Evolutionary conservation across 2,797 vertebrate genomes (phyloP).

Genomic region (Chromis chromis): DNA sequence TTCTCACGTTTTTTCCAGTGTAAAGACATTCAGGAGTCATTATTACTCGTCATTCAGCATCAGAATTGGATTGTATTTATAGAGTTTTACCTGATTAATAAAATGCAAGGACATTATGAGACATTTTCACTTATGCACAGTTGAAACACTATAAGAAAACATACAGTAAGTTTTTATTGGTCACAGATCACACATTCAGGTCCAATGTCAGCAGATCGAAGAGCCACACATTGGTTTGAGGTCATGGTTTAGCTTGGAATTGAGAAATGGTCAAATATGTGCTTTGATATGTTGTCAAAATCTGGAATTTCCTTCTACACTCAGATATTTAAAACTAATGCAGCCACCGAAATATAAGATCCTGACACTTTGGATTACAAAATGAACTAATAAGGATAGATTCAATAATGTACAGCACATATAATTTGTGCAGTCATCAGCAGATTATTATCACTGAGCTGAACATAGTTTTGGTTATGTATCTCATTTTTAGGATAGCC

Average conservation of each 20-base stretch:
- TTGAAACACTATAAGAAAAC: too few species aligned
- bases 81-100: background rate
- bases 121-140: too few species aligned
- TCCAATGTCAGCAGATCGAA: constrained; percentile 40
- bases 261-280: constrained; percentile 33
- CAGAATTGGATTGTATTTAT: background rate
- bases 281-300: constrained; percentile 24
- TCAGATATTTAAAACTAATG: constrained; percentile 16
- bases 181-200: background rate
- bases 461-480: too few species aligned
- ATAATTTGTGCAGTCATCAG: too few species aligned
- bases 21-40: too few species aligned
- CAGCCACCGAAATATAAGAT: constrained; percentile 15
- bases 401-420: too few species aligned
- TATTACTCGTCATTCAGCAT: constrained; percentile 2
- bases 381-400: too few species aligned
- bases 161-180: too few species aligned
- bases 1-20: too few species aligned
- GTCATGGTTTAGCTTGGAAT: constrained; percentile 12
- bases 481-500: background rate
- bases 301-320: constrained; percentile 32
- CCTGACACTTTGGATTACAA: background rate
- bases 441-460: too few species aligned
- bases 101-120: background rate
- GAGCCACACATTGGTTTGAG: constrained; percentile 55